Base-by-base conservation (phyloP, 2,113 vertebrate genomes). In the Lepus europaeus region DNA sequence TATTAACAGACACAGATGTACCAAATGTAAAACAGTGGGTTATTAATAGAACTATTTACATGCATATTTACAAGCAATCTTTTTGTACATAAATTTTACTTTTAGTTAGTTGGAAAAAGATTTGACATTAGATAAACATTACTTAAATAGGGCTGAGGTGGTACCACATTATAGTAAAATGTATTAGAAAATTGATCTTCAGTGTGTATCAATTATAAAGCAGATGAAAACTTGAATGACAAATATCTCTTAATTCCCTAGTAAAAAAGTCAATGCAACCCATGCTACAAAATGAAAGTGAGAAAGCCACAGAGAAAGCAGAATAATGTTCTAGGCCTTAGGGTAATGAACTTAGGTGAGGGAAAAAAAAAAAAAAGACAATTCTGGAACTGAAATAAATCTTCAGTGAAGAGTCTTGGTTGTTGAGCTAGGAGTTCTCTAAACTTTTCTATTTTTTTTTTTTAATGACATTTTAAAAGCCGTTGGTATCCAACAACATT, bases 1-100 rank as follows among this genome's bases (percentile, higher is more conserved):
- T 88, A 89, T 97, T 97, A 97, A 97, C 98, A 97, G 97, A 98
- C 97, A 97, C 96, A 97, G 97, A 84, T 97, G 96, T 97, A 97
- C 96, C 95, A 96, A 98, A 97, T 97, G 97, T 97, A 3, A 96
- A 97, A 98, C 97, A 97, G 84, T 97, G 97, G 97, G 97, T 97
- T 98, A 98, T 98, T 97, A 98, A 98, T 95, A 98, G 97, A 98
- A 98, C 97, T 98, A 98, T 98, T 98, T 98, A 98, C 98, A 98
- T 98, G 98, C 97, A 95, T 98, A 98, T 98, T 98, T 98, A 98
- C 98, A 98, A 79, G 89, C 49, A 64, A 93, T 83, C 2, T 89
- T 97, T 95, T 95, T 98, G 97, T 96, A 97, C 73, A 96, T 91
- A 91, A 92, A 89, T 90, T 95, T 96, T 97, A 97, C 78, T 93